phyloP scores from a whole-genome alignment of 2,113 vertebrate genomes.

The Periophthalmodon schlosseri region DNA sequence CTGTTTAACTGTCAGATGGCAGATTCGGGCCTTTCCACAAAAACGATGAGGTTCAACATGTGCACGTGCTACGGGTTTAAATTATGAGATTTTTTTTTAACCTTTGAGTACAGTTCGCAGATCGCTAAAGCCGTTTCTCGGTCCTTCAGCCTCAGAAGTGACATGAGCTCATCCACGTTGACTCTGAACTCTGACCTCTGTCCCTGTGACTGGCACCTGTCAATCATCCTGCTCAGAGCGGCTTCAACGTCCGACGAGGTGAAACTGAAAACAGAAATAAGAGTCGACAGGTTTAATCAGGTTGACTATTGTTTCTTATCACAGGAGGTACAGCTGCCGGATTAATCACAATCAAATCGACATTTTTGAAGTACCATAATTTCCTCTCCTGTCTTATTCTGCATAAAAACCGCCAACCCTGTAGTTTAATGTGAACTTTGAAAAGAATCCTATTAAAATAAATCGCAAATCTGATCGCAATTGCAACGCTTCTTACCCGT shows the following conservation, averaged over 20 bases:
- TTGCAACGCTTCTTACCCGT: slow-evolving; percentile 37
- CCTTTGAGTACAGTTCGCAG: slow-evolving; percentile 71
- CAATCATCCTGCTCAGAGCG: slow-evolving; percentile 56
- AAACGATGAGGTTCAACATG: no score
- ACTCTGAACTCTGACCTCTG: slow-evolving; percentile 12
- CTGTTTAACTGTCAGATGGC: no score
- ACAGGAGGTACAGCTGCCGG: no score
- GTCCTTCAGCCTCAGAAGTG: slow-evolving; percentile 59
- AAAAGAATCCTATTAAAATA: no score
- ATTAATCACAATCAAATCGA: not conserved
- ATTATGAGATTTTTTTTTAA: slow-evolving; percentile 10
- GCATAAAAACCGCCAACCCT: no score
- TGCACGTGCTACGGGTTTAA: not conserved
- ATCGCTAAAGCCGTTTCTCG: slow-evolving; percentile 40
- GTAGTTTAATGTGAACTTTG: no score
- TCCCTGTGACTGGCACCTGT: slow-evolving; percentile 55
- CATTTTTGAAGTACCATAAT: no score
- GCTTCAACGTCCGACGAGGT: slow-evolving; percentile 29
- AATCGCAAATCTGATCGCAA: no score
- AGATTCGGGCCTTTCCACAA: no score
- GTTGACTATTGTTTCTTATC: no score
- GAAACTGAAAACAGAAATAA: slow-evolving; percentile 44
- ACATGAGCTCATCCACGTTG: slow-evolving; percentile 52
- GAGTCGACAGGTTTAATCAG: not conserved
- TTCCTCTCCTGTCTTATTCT: no score